These are phyloP conservation scores for Tanytarsus gracilentus DNA, from an alignment of 2,888 invertebrate species.

Conservation along the genomic window DNA sequence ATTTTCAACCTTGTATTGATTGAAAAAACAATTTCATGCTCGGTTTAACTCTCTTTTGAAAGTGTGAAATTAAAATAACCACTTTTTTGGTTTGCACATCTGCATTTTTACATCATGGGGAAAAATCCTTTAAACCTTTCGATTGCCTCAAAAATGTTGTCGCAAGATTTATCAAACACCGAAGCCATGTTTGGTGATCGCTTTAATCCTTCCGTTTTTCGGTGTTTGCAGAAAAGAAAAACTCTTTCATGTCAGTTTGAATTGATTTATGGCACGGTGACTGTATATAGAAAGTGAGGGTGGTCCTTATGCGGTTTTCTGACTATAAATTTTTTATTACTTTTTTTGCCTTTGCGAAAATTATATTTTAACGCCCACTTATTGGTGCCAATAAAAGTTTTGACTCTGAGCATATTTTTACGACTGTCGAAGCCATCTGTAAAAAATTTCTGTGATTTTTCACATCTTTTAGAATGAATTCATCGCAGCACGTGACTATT, in stretches of 20 bases:
- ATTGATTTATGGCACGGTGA: constrained; percentile 5
- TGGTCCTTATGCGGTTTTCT: too few relatives aligned
- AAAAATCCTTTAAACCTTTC: constrained; percentile 1
- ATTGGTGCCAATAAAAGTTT: too few relatives aligned
- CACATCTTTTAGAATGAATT: too few relatives aligned
- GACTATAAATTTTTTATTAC: too few relatives aligned
- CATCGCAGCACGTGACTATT: constrained; percentile 27
- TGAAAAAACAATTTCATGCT: not conserved
- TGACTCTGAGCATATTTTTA: too few relatives aligned
- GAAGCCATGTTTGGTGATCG: not conserved
- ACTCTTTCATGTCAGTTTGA: not conserved
- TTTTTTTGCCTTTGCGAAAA: too few relatives aligned
- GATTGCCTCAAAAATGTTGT: constrained; percentile 12
- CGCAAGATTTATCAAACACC: not conserved
- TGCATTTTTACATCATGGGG: not conserved
- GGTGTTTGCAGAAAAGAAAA: not conserved
- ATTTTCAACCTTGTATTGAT: not conserved
- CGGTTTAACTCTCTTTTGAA: not conserved
- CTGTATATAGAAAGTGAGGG: too few relatives aligned
- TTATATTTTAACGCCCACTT: too few relatives aligned
- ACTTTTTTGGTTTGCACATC: not conserved
- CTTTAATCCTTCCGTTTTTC: constrained; percentile 3
- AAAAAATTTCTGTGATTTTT: too few relatives aligned
- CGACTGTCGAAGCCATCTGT: too few relatives aligned
- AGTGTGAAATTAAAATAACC: constrained; percentile 6